Base-by-base conservation (phyloP, 2,797 vertebrate species). In the Leptatherina wallacei region DNA sequence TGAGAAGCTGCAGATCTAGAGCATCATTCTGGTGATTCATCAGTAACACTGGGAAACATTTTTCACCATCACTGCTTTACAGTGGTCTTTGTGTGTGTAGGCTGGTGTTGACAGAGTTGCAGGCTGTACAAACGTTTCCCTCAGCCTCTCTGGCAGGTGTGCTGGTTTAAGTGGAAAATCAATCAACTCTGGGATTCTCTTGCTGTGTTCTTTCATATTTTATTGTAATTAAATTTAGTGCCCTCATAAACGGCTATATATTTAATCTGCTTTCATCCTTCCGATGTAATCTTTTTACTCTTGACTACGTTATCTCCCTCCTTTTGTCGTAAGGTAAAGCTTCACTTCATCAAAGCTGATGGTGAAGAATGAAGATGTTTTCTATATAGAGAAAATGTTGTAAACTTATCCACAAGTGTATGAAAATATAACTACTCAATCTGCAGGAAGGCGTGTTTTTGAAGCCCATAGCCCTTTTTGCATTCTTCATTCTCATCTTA, bases 1-100 rank as follows among this genome's bases (percentile, higher is more conserved):
- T 61, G 73, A 68, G 20, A 68, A 32, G 40, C 69, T 64, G 51
- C 64, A 47, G 65, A 61, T 81, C 54, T 29, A 3, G 51, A 79
- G 80, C 77, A 71, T 70, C 70, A 16, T 69, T 67, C 65, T 51
- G 55, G 70, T 78, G 75, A 83, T 85, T 87, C 73, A 84, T n/a
- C n/a, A n/a, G n/a, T n/a, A n/a, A n/a, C n/a, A n/a, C n/a, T n/a
- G 54, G 74, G 54, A 61, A 59, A 69, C 70, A 66, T 73, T 81
- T 63, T 75, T 86, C 64, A 54, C 51, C 38, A 74, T 78, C 78
- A 44, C 18, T 4, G 47, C 61, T 36, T 65, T 65, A 84, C 72
- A 74, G 58, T 38, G 3, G 64, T 59, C 73, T 74, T 78, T 81
- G 57, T 77, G 75, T 85, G 40, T 85, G 47, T 59, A 44, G 75